Conservation (phyloP, 2,797 vertebrate genomes). For the Hylomyscus alleni region DNA sequence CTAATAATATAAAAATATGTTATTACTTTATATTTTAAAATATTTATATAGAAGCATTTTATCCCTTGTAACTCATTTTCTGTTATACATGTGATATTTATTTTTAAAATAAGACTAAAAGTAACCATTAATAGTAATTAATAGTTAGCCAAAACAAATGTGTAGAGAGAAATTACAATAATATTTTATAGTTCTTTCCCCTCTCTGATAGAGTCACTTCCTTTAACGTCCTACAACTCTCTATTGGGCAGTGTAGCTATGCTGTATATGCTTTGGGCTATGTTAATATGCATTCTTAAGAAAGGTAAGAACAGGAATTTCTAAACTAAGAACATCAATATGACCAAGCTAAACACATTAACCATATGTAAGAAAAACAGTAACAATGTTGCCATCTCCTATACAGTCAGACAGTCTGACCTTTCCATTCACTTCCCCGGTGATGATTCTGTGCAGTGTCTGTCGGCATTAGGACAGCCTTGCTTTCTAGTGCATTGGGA, state of each 20-base stretch:
- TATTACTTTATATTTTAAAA: neutral
- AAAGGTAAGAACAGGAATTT: neutral
- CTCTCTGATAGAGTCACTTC: neutral
- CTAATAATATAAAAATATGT: neutral
- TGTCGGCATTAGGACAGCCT: neutral
- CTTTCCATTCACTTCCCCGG: neutral
- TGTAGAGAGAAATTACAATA: neutral
- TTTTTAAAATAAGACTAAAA: slow-evolving; percentile 16
- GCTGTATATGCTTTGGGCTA: neutral
- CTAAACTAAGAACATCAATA: neutral
- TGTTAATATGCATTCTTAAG: neutral
- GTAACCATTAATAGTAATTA: neutral
- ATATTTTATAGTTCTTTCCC: slow-evolving; percentile 1
- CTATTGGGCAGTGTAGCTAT: neutral
- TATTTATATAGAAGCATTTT: neutral
- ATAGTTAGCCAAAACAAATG: neutral
- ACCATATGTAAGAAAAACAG: neutral
- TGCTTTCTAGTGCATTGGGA: neutral
- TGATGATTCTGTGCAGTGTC: neutral
- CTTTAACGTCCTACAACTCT: slow-evolving; percentile 1
- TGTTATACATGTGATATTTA: neutral
- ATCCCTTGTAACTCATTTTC: neutral
- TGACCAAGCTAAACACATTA: neutral
- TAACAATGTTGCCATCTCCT: neutral
- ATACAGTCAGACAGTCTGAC: neutral